Base-by-base conservation (phyloP, 2,888 invertebrate genomes). In the Rhabditoides inermis region DNA sequence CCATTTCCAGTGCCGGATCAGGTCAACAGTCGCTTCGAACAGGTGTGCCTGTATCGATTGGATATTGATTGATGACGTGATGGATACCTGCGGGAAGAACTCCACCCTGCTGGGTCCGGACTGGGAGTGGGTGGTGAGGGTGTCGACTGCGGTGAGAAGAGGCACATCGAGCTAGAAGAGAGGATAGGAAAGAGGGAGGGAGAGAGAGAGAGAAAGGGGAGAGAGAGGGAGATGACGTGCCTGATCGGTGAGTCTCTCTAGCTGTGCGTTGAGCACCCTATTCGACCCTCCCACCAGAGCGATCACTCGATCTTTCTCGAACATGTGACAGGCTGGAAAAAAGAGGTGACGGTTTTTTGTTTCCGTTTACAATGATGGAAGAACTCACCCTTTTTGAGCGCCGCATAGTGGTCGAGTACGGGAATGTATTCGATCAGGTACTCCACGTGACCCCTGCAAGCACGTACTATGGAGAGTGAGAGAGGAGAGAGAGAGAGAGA, bases 1-100 rank as follows among this genome's bases (percentile, higher is more conserved):
- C 74, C 74, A 74, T 53, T 60, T 64, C 74, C 74, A 74, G 51
- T 74, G 62, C n/a, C 56, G 45, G n/a, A n/a, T n/a, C n/a, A n/a
- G n/a, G n/a, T n/a, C n/a, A n/a, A n/a, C n/a, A n/a, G n/a, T 68
- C 4, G 50, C 50, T 12, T 50, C 50, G 50, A 50, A 50, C n/a
- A n/a, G n/a, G n/a, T n/a, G n/a, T n/a, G n/a, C n/a, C n/a, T n/a
- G n/a, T n/a, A n/a, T n/a, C n/a, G n/a, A n/a, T 12, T 6, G 18
- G n/a, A 12, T 7, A n/a, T 7, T 39, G 20, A 39, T 6, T 18
- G 39, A 39, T n/a, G n/a, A n/a, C n/a, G n/a, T n/a, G n/a, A n/a
- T n/a, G n/a, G n/a, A n/a, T n/a, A 61, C 57, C 7, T 67, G 55
- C 15, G 74, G 74, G 58, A 75, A 74, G 39, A 75, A 60, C 39